A percentile compares a stretch with the other conserved stretches of the same genome.
Evolutionary conservation across 2,113 vertebrate genomes (phyloP).

Genomic region (Passer montanus): DNA sequence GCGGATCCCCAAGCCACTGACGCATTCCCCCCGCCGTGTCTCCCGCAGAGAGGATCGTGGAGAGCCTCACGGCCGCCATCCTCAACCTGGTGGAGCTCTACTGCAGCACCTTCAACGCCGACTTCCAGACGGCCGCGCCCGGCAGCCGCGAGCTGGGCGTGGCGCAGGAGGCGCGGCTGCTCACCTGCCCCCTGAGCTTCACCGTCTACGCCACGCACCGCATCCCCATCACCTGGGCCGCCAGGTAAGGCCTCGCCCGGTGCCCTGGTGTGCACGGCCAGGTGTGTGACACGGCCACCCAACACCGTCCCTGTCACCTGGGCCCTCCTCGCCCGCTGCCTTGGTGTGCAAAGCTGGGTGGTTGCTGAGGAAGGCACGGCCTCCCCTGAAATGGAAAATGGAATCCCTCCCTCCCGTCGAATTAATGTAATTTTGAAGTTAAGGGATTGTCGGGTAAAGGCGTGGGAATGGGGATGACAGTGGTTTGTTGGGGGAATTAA

Average conservation of each 20-base stretch:
- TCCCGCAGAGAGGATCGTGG: constrained; percentile 84
- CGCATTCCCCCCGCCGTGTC: neutral
- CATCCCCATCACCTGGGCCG: constrained; percentile 92
- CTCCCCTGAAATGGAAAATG: neutral
- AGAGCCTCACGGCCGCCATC: constrained; percentile 90
- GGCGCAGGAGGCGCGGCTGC: constrained; percentile 84
- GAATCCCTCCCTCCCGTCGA: accelerated
- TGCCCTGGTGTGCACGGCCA: no score
- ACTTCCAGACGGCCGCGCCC: constrained; percentile 84
- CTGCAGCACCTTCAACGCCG: constrained; percentile 93
- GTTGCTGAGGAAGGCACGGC: neutral
- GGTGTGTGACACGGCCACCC: no score
- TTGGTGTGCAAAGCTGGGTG: no score
- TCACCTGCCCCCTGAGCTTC: constrained; percentile 85
- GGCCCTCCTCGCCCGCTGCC: constrained; percentile 54
- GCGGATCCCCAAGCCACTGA: no score
- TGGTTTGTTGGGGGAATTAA: neutral
- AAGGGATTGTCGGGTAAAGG: neutral
- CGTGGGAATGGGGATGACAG: neutral
- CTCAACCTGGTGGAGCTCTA: constrained; percentile 93
- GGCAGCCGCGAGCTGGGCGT: constrained; percentile 69
- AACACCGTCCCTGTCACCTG: constrained; percentile 80
- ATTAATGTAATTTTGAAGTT: neutral
- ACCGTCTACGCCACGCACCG: constrained; percentile 90
- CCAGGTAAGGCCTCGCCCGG: constrained; percentile 78